A percentile compares a stretch with the other conserved stretches of the same genome.
phyloP scores from a whole-genome alignment of 2,888 invertebrate species.

The Brachyptera risi region DNA sequence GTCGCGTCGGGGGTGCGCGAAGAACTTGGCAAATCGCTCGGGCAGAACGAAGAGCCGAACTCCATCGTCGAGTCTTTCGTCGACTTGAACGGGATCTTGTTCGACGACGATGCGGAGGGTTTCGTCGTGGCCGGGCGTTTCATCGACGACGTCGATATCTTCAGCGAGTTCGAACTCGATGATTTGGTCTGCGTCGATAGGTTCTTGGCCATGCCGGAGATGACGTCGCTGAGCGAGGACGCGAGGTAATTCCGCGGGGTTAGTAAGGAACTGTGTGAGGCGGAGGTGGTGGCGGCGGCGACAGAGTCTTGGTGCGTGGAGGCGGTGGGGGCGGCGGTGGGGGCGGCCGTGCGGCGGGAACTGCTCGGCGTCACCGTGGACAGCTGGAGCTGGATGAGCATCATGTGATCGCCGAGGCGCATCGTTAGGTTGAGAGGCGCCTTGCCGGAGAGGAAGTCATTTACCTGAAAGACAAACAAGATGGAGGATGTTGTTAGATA shows the following conservation, averaged over 20 bases:
- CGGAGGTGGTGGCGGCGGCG: conserved; percentile 26
- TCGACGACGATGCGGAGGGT: conserved; percentile 39
- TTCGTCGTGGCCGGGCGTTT: conserved; percentile 32
- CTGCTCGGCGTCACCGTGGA: conserved; percentile 72
- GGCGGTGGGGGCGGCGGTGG: conserved; percentile 33
- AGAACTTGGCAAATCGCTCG: conserved; percentile 35
- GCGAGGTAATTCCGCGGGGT: conserved; percentile 25
- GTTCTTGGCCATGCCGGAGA: conserved; percentile 19
- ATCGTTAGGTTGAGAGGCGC: conserved; percentile 91
- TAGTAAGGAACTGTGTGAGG: conserved; percentile 22
- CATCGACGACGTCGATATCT: conserved; percentile 29
- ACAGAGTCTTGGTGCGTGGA: conserved; percentile 41
- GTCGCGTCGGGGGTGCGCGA: conserved; percentile 16
- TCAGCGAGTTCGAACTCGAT: conserved; percentile 40
- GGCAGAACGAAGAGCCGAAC: conserved; percentile 43
- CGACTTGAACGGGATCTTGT: conserved; percentile 42
- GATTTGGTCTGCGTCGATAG: conserved; percentile 42
- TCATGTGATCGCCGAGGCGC: conserved; percentile 95
- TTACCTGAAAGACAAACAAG: conserved; percentile 56
- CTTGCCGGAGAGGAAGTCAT: conserved; percentile 92
- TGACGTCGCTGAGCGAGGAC: conserved; percentile 25
- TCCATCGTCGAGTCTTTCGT: conserved; percentile 35
- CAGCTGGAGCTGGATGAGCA: conserved; percentile 91
- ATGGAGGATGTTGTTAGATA: not conserved
- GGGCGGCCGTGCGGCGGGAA: conserved; percentile 41